Evolutionary conservation across 37 sponge, comb jelly and placozoan genomes (phyloP).

Genomic region (Aphrocallistes beatrix): DNA sequence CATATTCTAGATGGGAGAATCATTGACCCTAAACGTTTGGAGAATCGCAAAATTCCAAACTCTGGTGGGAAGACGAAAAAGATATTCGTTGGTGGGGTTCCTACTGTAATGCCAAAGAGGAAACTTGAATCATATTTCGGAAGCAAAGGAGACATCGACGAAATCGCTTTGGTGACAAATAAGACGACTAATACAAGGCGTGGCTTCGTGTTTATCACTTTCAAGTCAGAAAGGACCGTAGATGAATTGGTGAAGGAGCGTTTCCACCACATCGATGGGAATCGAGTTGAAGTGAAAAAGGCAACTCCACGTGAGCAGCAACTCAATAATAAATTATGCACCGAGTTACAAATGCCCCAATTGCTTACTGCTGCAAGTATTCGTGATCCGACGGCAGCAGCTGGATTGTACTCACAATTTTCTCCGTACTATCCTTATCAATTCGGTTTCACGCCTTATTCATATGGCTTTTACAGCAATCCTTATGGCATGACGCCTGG

Average conservation of each 20-base stretch:
- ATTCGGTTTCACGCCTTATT: not conserved
- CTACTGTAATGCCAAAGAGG: slow-evolving; percentile 41
- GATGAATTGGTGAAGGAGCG: slow-evolving; percentile 33
- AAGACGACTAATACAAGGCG: slow-evolving; percentile 33
- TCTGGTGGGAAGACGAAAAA: slow-evolving; percentile 44
- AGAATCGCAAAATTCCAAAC: slow-evolving; percentile 25
- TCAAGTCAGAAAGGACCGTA: slow-evolving; percentile 32
- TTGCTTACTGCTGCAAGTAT: not conserved
- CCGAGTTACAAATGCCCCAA: not conserved
- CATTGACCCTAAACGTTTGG: slow-evolving; percentile 2
- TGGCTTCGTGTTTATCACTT: slow-evolving; percentile 60
- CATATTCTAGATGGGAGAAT: not conserved
- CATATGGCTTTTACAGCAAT: not conserved
- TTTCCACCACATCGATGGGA: slow-evolving; percentile 29
- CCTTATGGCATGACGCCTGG: not conserved
- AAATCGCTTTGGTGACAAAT: slow-evolving; percentile 59
- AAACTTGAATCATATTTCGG: slow-evolving; percentile 36
- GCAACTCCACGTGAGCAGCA: slow-evolving; percentile 51
- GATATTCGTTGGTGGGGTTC: slow-evolving; percentile 76
- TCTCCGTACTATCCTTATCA: not conserved
- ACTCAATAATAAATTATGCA: not conserved
- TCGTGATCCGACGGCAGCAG: not conserved
- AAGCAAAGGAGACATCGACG: slow-evolving; percentile 37
- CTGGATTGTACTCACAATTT: slow-evolving; percentile 3
- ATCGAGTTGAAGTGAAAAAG: slow-evolving; percentile 53